Evolutionary conservation across 1,140 invertebrate genomes (phyloP), one percentile per base, ranked within the genome.

Genomic region (Dendrolimus punctatus): DNA sequence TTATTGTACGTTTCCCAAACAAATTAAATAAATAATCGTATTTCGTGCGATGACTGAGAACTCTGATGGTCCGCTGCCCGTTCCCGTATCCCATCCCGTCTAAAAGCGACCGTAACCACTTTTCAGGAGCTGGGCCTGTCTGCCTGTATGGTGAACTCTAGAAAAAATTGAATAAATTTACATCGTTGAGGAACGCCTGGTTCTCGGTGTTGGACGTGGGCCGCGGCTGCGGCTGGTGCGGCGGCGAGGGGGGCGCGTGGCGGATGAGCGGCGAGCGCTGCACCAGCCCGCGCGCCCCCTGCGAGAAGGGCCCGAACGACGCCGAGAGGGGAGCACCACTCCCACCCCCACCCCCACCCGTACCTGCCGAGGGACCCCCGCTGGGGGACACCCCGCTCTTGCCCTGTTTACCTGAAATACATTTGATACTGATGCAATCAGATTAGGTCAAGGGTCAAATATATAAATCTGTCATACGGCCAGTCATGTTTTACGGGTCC

Each of bases 201-300:
- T 96, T 97, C 76, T 96, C 95, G 8, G 91, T 90, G 79, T 95
- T 95, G 42, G 92, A 93, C 39, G 91, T 91, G 8, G 91, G 91
- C 53, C 92, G 89, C 54, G 93, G 89, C 64, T 92, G 91, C 53
- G 90, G 90, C 50, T 91, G 87, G 58, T 91, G 89, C 6, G 92
- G 91, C 47, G 88, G 86, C 49, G 89, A 87, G 0, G 90, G 91
- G 37, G 91, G 85, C 6, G 91, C 87, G 83, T 99, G 97, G 66
- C 95, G 94, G 53, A 98, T 98, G 6, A 99, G 89, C 8, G 95
- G 93, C 36, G 95, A 96, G 66, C 95, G 93, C 76, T 98, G 96
- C 8, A 96, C 95, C 5, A 97, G 84, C 23, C 95, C 95, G 69
- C 94, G 93, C 47, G 94, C 90, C 46, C 95, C 92, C 80, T 87